These are phyloP conservation scores for Halocynthia roretzi DNA, from an alignment of 23 tunicate species.

Conservation along the genomic window DNA sequence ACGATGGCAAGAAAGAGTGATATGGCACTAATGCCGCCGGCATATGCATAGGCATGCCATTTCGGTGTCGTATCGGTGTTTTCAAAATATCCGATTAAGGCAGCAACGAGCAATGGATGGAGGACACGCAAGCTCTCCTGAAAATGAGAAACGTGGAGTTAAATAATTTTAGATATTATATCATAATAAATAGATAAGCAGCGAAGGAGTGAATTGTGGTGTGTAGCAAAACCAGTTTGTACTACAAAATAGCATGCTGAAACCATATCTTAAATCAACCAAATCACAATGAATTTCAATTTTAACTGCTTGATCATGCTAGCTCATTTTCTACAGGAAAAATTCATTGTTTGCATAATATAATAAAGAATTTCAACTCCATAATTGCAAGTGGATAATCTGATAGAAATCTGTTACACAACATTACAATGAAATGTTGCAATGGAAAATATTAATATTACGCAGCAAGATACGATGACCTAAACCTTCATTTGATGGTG, in stretches of 20 bases:
- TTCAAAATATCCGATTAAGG: conserved; percentile 12
- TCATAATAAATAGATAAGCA: not conserved
- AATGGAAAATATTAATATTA: too few relatives aligned
- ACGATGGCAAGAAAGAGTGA: conserved; percentile 1
- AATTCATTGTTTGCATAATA: not conserved
- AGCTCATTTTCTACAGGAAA: not conserved
- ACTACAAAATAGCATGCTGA: not conserved
- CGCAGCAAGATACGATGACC: too few relatives aligned
- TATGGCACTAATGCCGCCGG: conserved; percentile 28
- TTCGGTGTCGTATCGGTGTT: not conserved
- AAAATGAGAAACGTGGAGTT: too few relatives aligned
- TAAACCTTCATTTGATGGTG: too few relatives aligned
- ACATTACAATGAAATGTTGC: too few relatives aligned
- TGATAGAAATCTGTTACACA: too few relatives aligned
- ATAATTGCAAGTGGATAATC: too few relatives aligned
- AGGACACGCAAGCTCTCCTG: conserved; percentile 6
- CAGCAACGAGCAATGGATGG: not conserved
- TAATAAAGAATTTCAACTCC: not conserved
- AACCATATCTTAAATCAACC: too few relatives aligned
- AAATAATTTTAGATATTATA: not conserved
- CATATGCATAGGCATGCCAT: conserved; percentile 51
- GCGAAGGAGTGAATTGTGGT: not conserved
- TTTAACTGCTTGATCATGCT: not conserved
- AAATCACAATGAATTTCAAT: too few relatives aligned
- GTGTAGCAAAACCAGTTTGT: not conserved